A percentile compares a stretch with the other conserved stretches of the same genome.
phyloP scores from a whole-genome alignment of 2,113 vertebrate genomes.

The Cyphomyrus discorhynchus region DNA sequence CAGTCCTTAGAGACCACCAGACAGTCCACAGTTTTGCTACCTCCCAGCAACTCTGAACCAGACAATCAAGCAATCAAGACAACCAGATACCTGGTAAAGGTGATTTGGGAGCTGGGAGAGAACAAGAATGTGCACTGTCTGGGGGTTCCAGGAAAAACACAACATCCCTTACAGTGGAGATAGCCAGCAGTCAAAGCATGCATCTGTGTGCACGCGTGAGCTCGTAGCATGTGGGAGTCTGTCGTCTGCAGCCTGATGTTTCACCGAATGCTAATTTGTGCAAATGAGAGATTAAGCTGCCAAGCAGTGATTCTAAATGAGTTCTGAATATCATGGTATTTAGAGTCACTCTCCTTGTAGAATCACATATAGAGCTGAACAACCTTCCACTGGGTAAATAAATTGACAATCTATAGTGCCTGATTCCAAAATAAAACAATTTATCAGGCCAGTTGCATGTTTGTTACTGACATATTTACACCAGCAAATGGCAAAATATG shows the following conservation, averaged over 20 bases:
- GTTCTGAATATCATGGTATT: not conserved
- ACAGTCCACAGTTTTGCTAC: not conserved
- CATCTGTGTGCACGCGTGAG: not conserved
- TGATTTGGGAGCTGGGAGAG: not conserved
- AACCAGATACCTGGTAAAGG: not conserved
- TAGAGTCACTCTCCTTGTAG: not conserved
- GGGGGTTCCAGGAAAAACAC: not conserved
- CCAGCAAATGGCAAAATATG: not conserved
- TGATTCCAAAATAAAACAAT: not conserved
- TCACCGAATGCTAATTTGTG: conserved; percentile 10
- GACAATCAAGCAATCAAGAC: not conserved
- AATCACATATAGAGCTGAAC: not conserved
- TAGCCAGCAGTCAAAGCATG: not conserved
- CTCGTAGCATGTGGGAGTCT: not conserved
- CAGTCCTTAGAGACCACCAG: not conserved
- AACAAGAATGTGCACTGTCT: not conserved
- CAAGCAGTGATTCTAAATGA: conserved; percentile 11
- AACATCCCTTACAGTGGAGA: not conserved
- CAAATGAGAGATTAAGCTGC: conserved; percentile 10
- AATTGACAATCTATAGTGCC: not conserved
- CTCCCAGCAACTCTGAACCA: not conserved
- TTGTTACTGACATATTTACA: not conserved
- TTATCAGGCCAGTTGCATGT: not conserved
- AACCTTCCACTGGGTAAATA: not conserved
- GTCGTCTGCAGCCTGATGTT: not conserved